These are phyloP conservation scores for Gymnodraco acuticeps DNA, from an alignment of 2,797 vertebrate species.

Conservation along the genomic window DNA sequence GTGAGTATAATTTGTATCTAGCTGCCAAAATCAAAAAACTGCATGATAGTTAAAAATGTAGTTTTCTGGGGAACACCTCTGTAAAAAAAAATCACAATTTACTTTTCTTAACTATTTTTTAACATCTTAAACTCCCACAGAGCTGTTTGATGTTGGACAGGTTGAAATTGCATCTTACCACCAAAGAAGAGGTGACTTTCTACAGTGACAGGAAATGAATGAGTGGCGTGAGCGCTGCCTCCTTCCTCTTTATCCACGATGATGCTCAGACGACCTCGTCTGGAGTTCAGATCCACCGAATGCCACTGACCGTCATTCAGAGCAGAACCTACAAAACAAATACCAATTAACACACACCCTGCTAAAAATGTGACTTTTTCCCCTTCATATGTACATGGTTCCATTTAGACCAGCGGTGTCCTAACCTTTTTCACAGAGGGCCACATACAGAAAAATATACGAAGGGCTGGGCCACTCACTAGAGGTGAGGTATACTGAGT, in stretches of 20 bases:
- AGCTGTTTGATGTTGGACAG: not conserved
- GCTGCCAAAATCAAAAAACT: too few relatives aligned
- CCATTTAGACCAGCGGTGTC: not conserved
- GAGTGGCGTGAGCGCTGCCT: constrained; percentile 69
- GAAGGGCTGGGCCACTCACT: too few relatives aligned
- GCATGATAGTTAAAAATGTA: too few relatives aligned
- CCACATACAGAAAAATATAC: too few relatives aligned
- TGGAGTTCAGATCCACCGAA: constrained; percentile 85
- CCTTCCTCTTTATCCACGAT: constrained; percentile 84
- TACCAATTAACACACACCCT: constrained; percentile 6
- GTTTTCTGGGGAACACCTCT: not conserved
- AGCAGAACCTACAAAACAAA: constrained; percentile 79
- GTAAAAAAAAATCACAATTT: too few relatives aligned
- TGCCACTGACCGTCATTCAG: constrained; percentile 96
- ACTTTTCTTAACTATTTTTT: not conserved
- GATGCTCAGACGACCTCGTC: constrained; percentile 85
- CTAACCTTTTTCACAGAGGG: too few relatives aligned
- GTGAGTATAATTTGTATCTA: too few relatives aligned
- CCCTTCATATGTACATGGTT: not conserved
- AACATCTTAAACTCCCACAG: not conserved
- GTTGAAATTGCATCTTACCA: constrained; percentile 76
- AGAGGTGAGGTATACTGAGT: too few relatives aligned
- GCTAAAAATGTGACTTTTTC: not conserved
- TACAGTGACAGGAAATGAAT: constrained; percentile 78
- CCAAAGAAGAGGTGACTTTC: constrained; percentile 88